These are phyloP conservation scores for Anoplius nigerrimus DNA, from an alignment of 2,888 invertebrate species.

Conservation along the genomic window DNA sequence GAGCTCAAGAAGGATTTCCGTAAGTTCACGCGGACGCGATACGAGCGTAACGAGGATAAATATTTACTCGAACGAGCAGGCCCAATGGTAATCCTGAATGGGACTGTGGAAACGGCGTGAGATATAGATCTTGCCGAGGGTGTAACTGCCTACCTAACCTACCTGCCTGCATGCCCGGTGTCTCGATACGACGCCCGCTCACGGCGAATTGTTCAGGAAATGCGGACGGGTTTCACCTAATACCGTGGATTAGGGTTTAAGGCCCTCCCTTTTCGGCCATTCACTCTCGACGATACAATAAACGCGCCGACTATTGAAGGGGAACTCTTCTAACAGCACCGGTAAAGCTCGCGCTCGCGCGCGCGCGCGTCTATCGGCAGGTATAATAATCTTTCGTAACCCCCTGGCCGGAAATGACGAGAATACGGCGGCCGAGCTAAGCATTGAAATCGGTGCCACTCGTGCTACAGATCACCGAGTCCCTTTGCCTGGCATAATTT, in stretches of 20 bases:
- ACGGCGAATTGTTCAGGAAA: conserved; percentile 57
- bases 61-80: conserved; percentile 61
- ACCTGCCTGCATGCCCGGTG: not conserved
- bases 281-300: conserved; percentile 54
- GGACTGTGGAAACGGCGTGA: conserved; percentile 42
- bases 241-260: conserved; percentile 68
- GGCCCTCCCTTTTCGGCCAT: conserved; percentile 52
- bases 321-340: conserved; percentile 24
- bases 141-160: conserved; percentile 45
- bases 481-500: not conserved
- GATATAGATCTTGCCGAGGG: conserved; percentile 57
- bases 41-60: conserved; percentile 62
- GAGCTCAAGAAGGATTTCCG: conserved; percentile 23
- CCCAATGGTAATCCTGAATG: conserved; percentile 42
- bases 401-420: conserved; percentile 46
- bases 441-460: conserved; percentile 34
- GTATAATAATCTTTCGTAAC: conserved; percentile 54
- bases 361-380: conserved; percentile 36
- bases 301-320: conserved; percentile 46
- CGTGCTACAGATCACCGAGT: conserved; percentile 6
- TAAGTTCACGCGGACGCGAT: conserved; percentile 26
- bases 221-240: conserved; percentile 69
- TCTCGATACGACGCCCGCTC: conserved; percentile 19
- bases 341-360: too few relatives aligned
- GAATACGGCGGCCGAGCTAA: conserved; percentile 35